phyloP scores from a whole-genome alignment of 2,797 vertebrate genomes.

The Threskiornis aethiopicus region DNA sequence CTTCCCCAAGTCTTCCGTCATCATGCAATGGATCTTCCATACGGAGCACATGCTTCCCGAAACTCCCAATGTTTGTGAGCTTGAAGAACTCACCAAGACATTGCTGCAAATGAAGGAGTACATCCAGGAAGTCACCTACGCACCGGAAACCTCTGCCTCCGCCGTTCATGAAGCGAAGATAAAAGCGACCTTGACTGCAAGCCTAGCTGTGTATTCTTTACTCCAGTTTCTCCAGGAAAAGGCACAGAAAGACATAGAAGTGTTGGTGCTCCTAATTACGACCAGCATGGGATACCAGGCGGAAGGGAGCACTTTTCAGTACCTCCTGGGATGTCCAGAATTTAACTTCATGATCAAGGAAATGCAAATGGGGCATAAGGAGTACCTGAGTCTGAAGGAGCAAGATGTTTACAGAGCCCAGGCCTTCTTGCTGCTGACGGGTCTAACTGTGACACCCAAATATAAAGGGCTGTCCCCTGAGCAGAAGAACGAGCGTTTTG shows the following conservation, averaged over 20 bases:
- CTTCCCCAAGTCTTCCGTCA: conserved; percentile 24
- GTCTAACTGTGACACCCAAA: conserved; percentile 3
- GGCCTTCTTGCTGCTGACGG: conserved; percentile 55
- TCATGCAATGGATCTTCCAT: conserved; percentile 60
- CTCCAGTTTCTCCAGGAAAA: conserved; percentile 29
- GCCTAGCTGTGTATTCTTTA: conserved; percentile 8
- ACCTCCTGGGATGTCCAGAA: conserved; percentile 53
- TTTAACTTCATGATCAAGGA: conserved; percentile 46
- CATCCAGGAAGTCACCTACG: background rate
- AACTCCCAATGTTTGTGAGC: background rate
- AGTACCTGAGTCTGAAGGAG: conserved; percentile 54
- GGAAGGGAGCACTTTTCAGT: conserved; percentile 29
- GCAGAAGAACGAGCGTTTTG: conserved; percentile 45
- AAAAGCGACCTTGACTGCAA: background rate
- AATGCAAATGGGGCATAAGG: background rate
- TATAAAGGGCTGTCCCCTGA: background rate
- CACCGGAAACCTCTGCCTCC: background rate
- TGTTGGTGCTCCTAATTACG: conserved; percentile 58
- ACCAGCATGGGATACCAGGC: conserved; percentile 45
- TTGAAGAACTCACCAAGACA: conserved; percentile 20
- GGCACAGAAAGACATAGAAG: conserved; percentile 2
- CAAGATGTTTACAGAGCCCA: conserved; percentile 30
- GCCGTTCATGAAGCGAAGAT: background rate
- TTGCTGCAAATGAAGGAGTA: conserved; percentile 7
- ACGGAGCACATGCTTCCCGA: background rate